Conservation (phyloP, 92 coral and sea anemone genomes). For the Epizoanthus scotinus region DNA sequence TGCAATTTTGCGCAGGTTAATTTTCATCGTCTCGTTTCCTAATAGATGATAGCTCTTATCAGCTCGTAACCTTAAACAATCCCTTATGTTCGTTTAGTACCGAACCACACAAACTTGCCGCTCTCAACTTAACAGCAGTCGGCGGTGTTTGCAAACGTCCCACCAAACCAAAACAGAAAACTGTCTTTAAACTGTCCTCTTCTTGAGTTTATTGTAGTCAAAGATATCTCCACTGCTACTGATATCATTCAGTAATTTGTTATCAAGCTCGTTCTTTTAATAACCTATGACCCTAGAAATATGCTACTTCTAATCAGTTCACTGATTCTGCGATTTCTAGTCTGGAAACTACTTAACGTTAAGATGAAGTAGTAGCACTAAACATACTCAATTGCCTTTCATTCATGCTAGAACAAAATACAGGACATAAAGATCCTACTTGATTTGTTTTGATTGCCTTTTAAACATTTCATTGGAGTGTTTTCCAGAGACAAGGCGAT, state of each 20-base stretch:
- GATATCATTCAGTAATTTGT: too few species aligned
- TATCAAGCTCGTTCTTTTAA: not conserved
- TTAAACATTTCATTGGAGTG: not conserved
- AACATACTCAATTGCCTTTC: constrained; percentile 1
- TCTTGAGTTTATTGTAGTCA: too few species aligned
- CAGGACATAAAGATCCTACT: not conserved
- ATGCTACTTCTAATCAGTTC: not conserved
- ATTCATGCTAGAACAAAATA: not conserved
- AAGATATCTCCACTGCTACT: too few species aligned
- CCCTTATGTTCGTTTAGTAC: constrained; percentile 23
- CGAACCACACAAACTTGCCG: constrained; percentile 19
- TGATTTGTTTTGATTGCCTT: not conserved
- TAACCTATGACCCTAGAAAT: constrained; percentile 29
- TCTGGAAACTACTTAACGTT: not conserved
- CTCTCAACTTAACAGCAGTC: not conserved
- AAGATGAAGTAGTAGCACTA: constrained; percentile 6
- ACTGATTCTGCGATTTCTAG: not conserved
- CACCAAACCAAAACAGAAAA: not conserved
- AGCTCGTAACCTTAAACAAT: constrained; percentile 28
- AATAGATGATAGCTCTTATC: constrained; percentile 34
- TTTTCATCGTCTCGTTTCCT: constrained; percentile 29
- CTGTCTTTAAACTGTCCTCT: too few species aligned
- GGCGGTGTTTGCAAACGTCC: constrained; percentile 14
- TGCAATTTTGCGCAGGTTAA: constrained; percentile 9
- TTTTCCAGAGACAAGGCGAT: too few species aligned